Base-by-base conservation (phyloP, 1,140 invertebrate genomes). In the Drosophila eugracilis region DNA sequence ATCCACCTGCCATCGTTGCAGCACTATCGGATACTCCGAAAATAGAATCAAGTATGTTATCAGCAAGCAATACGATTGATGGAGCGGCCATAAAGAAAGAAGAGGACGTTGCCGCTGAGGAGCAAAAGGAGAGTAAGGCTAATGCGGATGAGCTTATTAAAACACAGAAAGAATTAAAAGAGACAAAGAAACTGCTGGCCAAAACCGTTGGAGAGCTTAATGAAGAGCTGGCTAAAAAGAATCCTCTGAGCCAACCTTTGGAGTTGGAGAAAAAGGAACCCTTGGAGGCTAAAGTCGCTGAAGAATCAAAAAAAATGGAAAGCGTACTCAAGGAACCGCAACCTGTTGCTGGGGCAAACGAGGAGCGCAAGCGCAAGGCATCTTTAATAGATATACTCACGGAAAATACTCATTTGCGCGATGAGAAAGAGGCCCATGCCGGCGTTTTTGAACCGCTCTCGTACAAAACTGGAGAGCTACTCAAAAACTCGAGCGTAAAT, bases 91-190 rank as follows among this genome's bases (percentile, higher is more conserved):
- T 93, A 10, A 93, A 93, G 44, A 93, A 93, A 65, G 93, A 94
- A 53, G 92, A 93, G 34, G 92, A 93, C 47, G 92, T 93, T 71
- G 89, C 92, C 9, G 91, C 93, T 21, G 91, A 92, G 39, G 92
- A 92, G 62, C 79, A 91, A 49, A 80, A 90, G 58, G 92, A 92
- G 26, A 72, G 88, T 22, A 90, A 92, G 67, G 89, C 92, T 24
- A 84, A 91, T 53, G 89, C 91, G 5, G 92, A 93, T 15, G 83
- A 93, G 50, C 90, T 92, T 21, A 62, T 74, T 0, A 73, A 90
- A 63, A 85, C 92, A 48, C 78, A 94, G 19, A 92, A 93, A 42
- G 93, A 94, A 76, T 89, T 95, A 7, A 92, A 94, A 63, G 89
- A 93, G 66, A 92, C 93, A 32, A 92, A 94, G 78, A 89, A 94